Conservation (phyloP, 2,113 vertebrate genomes). For the Ceyx margarethae region DNA sequence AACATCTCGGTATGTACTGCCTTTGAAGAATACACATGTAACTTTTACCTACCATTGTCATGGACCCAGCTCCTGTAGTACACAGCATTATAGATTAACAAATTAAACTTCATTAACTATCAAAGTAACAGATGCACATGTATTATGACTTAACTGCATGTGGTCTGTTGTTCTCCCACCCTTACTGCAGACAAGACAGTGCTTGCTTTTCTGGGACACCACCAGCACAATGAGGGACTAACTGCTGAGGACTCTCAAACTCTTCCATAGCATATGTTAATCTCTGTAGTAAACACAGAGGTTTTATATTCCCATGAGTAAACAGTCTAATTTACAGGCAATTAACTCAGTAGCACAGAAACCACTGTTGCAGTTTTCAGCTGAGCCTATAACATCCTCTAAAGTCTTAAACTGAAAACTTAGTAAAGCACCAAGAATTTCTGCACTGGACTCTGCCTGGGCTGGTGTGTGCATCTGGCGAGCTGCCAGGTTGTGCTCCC, state of each 20-base stretch:
- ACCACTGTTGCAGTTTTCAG: background rate
- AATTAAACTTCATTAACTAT: background rate
- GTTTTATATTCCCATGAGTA: background rate
- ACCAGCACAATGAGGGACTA: background rate
- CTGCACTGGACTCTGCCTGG: background rate
- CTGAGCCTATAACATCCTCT: background rate
- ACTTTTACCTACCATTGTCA: background rate
- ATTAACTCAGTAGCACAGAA: background rate
- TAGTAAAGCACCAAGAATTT: background rate
- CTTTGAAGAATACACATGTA: background rate
- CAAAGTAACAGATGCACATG: background rate
- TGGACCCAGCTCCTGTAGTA: background rate
- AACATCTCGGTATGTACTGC: conserved; percentile 37
- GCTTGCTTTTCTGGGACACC: background rate
- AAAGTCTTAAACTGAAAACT: background rate
- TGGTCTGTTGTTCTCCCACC: background rate
- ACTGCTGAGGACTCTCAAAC: background rate
- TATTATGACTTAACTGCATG: background rate
- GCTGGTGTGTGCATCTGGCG: background rate
- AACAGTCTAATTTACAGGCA: background rate
- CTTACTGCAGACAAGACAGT: background rate
- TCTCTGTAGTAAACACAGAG: background rate
- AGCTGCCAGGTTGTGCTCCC: background rate
- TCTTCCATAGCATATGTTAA: background rate
- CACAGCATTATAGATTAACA: background rate